Base-by-base conservation (phyloP, 2,113 vertebrate genomes). In the Lonchura striata region DNA sequence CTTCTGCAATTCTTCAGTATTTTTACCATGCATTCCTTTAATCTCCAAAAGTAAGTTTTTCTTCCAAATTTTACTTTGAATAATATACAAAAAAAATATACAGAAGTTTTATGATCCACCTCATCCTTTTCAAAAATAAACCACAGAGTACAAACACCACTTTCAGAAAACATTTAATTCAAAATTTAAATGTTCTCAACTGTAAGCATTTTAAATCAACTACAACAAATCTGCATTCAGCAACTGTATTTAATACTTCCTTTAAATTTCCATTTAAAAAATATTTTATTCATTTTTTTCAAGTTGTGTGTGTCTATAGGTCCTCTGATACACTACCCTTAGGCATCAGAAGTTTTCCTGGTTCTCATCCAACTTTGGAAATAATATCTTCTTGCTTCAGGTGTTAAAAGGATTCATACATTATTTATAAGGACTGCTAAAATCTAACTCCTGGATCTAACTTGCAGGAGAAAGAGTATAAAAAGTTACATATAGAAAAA, bases 391-490 rank as follows among this genome's bases (percentile, higher is more conserved):
- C 96, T 96, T 96, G 91, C 96, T 96, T 96, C 75, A 10, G 92
- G 96, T 96, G 96, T 93, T 97, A 96, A 96, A 95, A 95, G 86
- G 87, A 72, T 90, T 97, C 93, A 96, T 97, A 93, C 95, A 95
- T 94, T 95, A 96, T 96, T 96, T 96, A 97, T 97, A 95, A 97
- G 92, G 91, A 79, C 89, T 92, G 74, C 84, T 96, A 94, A 96
- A 97, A 96, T 96, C 92, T 97, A 92, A 91, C 95, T 96, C 92
- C 94, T 94, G 92, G 91, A 96, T 97, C 95, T 95, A 94, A 94
- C 86, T 95, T 87, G 83, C 86, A 90, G 82, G 86, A 94, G 88
- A 92, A 93, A 78, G 82, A 93, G 95, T 94, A 95, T 93, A 92
- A 96, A 95, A 97, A 97, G 92, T 93, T 88, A 94, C 90, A 91